Base-by-base conservation (phyloP, 2,888 invertebrate genomes). In the Ecliptopera silaceata region DNA sequence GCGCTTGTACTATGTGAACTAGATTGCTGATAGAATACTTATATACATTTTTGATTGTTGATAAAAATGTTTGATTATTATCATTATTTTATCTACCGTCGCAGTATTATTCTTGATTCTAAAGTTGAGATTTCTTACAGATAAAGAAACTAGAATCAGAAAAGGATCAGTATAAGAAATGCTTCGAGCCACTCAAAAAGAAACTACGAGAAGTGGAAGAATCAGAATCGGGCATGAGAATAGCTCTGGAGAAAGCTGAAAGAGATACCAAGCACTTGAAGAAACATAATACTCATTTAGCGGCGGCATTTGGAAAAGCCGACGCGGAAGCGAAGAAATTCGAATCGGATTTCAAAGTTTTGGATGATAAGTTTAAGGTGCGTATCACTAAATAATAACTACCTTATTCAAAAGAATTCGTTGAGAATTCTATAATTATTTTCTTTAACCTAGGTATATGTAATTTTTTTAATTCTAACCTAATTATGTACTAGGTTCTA, bases 191-290 rank as follows among this genome's bases (percentile, higher is more conserved):
- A 70, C 82, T 84, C 69, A 93, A 75, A 83, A 91, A 70, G 71
- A 93, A 93, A 65, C 86, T 94, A 20, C 83, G 84, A 36, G 93
- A 93, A 68, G 71, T 94, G 22, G 93, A 93, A 72, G 93, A 94
- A 52, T 83, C 92, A 0, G 94, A 94, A 63, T 86, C 91, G 0
- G 88, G 88, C 0, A 82, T 93, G 59, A 89, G 92, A 53, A 84
- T 90, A 60, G 91, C 93, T 32, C 70, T 93, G 44, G 92, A 92
- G 54, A 92, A 92, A 56, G 78, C 93, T 0, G 92, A 92, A 36
- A 91, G 93, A 42, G 93, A 94, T 51, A 84, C 92, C 18, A 89
- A 89, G 15, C 81, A 85, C 8, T 74, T 94, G 3, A 84, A 87
- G 12, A 71, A 80, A 13, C 91, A 93, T 52, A 91, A 93, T 55